These are phyloP conservation scores for Drosophila mimetica DNA, from an alignment of 2,888 invertebrate species.

Conservation along the genomic window DNA sequence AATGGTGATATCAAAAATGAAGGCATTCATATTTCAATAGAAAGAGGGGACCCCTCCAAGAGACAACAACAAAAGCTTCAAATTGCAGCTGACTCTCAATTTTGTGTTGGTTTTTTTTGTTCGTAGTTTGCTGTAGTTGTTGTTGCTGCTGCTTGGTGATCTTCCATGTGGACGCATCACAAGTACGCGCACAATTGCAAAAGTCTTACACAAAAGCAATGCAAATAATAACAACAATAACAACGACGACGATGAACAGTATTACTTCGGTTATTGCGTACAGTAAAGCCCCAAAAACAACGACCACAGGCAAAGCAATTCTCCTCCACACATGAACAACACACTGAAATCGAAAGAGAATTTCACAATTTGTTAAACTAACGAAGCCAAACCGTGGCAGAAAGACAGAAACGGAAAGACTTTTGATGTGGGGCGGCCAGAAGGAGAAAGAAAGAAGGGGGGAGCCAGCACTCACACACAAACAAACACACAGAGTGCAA, in stretches of 20 bases:
- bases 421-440: conserved; percentile 22
- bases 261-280: conserved; percentile 32
- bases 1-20: neutral
- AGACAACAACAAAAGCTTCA: conserved; percentile 23
- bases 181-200: conserved; percentile 10
- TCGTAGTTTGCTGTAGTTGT: neutral
- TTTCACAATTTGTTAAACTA: conserved; percentile 45
- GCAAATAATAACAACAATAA: neutral
- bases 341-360: conserved; percentile 42
- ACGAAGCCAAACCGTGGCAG: conserved; percentile 45
- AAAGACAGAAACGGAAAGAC: conserved; percentile 31
- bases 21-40: conserved; percentile 5
- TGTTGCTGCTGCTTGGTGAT: conserved; percentile 51
- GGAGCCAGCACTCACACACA: conserved; percentile 7
- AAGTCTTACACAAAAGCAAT: conserved; percentile 17
- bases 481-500: conserved; percentile 13
- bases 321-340: conserved; percentile 13
- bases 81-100: conserved; percentile 67
- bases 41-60: neutral
- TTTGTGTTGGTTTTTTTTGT: neutral
- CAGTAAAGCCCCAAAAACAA: conserved; percentile 24
- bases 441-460: conserved; percentile 11
- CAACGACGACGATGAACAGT: conserved; percentile 10
- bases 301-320: neutral
- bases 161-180: conserved; percentile 62